Percentiles rank a stretch among this genome's conserved stretches.
phyloP scores from a whole-genome alignment of 2,797 vertebrate species.

The Muraenolepis orangiensis region DNA sequence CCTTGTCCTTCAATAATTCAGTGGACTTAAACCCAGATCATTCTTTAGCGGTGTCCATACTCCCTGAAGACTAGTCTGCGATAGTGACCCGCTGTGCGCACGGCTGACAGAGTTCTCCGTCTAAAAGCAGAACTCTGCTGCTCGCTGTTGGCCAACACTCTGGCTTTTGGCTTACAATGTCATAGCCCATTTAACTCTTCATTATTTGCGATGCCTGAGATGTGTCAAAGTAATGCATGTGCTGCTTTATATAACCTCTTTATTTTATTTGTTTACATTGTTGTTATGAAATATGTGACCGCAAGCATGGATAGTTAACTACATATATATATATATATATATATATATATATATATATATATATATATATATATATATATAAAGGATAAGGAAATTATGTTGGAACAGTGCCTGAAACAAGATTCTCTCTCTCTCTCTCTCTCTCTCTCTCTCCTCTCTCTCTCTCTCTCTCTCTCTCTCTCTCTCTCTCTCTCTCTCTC shows the following conservation, averaged over 20 bases:
- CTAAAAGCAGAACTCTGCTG: background rate
- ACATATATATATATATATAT: no score
- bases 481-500: no score
- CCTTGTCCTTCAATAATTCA: conserved; percentile 3
- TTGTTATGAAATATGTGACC: background rate
- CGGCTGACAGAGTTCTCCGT: background rate
- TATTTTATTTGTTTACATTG: background rate
- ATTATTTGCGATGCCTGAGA: background rate
- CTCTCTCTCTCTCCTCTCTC: no score
- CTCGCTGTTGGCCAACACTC: background rate
- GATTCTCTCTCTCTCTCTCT: no score
- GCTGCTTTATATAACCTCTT: background rate
- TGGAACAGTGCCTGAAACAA: no score
- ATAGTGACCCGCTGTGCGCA: background rate
- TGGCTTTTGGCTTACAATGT: background rate
- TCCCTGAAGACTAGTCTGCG: background rate
- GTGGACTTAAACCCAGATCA: background rate
- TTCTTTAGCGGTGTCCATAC: background rate
- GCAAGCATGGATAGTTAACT: background rate
- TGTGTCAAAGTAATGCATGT: background rate
- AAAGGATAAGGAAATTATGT: no score
- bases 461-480: no score
- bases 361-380: no score
- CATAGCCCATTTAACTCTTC: background rate
- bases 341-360: no score